Percentiles rank a stretch among this genome's conserved stretches.
These are phyloP conservation scores for Cheilosia vernalis DNA, from an alignment of 2,888 invertebrate species.

Conservation along the genomic window DNA sequence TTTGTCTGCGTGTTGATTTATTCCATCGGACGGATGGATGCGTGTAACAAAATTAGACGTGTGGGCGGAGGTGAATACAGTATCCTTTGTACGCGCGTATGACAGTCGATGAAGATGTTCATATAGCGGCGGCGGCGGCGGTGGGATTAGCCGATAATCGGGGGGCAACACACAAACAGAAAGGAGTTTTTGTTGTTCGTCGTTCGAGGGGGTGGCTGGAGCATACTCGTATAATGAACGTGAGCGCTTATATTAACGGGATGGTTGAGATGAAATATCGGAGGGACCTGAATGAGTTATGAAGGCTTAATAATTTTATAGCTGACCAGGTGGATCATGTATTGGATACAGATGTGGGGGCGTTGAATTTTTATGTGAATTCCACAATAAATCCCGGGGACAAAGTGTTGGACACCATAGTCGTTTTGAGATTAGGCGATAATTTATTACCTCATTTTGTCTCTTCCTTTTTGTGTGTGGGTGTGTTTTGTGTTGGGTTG, in stretches of 20 bases:
- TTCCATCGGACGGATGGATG: slow-evolving; percentile 63
- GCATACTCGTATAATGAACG: slow-evolving; percentile 16
- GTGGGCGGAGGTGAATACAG: background rate
- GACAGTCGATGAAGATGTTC: slow-evolving; percentile 59
- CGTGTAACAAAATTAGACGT: slow-evolving; percentile 41
- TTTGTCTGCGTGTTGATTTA: slow-evolving; percentile 47
- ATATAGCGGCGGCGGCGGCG: background rate
- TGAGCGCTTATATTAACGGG: slow-evolving; percentile 41
- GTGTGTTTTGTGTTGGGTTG: too few relatives aligned
- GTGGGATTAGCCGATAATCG: slow-evolving; percentile 47
- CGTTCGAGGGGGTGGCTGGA: background rate
- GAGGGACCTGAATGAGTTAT: slow-evolving; percentile 63
- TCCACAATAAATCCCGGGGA: background rate
- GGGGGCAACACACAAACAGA: slow-evolving; percentile 37
- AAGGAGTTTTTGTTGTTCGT: background rate
- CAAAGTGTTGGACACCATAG: slow-evolving; percentile 27
- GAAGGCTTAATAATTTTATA: slow-evolving; percentile 67
- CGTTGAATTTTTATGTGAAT: slow-evolving; percentile 21
- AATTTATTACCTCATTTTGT: slow-evolving; percentile 20
- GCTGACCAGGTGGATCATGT: slow-evolving; percentile 57
- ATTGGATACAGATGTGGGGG: slow-evolving; percentile 28
- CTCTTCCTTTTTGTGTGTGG: background rate
- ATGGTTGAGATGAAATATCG: slow-evolving; percentile 60
- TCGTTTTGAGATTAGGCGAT: slow-evolving; percentile 39
- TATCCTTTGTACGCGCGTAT: slow-evolving; percentile 15